Evolutionary conservation across 2,797 vertebrate genomes (phyloP), one percentile per base, ranked within the genome.

Genomic region (Pterois miles): DNA sequence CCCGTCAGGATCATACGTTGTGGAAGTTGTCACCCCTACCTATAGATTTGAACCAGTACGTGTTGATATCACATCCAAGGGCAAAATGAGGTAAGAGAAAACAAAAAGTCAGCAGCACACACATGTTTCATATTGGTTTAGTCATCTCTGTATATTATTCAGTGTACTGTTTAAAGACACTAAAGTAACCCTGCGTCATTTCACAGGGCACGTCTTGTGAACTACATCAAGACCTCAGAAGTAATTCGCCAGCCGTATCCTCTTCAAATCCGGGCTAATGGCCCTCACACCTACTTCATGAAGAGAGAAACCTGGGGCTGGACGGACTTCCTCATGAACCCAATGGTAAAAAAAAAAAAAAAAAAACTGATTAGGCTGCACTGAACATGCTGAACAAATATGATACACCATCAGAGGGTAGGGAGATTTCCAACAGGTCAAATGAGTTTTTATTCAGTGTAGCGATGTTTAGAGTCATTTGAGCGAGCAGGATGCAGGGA

Each of bases 271-370:
- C 96, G 97, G 85, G 96, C 98, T 34, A 93, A 86, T 36, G 98
- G 98, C 8, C 96, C 96, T 57, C 97, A 97, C 84, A 96, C 93
- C 22, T 99, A 99, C 87, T 99, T 99, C 72, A 96, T 98, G 93
- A 99, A 99, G 92, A 95, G 98, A 80, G 98, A 99, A 86, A 98
- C 98, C 8, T 99, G 98, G 98, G 98, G 97, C 23, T 99, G 98
- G 98, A 98, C 98, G 31, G 98, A 99, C 90, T 99, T 99, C 88
- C 96, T 99, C 33, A 99, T 99, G 98, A 99, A 99, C 81, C 98
- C 98, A 62, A 99, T 99, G 98, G 98, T 99, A 95, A 9, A 92
- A 52, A 43, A 48, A 34, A 2, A 64, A 27, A 11, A 3, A 38
- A 38, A 10, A 8, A 1, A 8, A 20, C 29, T 20, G 0, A 38